Evolutionary conservation across 2,797 vertebrate genomes (phyloP), one percentile per base, ranked within the genome.

Genomic region (Pangasius macronema): DNA sequence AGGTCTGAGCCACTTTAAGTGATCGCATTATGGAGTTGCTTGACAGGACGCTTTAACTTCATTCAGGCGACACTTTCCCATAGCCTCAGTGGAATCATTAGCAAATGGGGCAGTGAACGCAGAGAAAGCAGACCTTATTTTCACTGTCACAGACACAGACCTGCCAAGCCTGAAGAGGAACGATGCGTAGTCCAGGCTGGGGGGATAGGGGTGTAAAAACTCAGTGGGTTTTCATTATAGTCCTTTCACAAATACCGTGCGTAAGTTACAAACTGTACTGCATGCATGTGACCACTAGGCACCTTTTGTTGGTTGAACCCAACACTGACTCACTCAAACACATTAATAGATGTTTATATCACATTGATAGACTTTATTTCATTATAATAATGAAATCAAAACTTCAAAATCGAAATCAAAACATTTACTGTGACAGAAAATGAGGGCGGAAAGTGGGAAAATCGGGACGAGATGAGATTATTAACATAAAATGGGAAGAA

Each of bases 21-120:
- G 93, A 94, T 93, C 92, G 92, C 91, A 94, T 95, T 94, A 95
- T 86, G 85, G 84, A 36, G n/a, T 24, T 55, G 20, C 65, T 70
- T 24, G n/a, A 83, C 53, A 57, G 87, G 92, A 83, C 84, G 86
- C 86, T 91, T 92, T 91, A 92, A 91, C 91, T 85, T 89, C 79
- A 33, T 91, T 91, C 91, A 83, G 90, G 67, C 49, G 83, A 89
- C 88, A 89, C 85, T 84, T 3, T 39, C 85, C 89, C 81, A 85
- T 39, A 89, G 55, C 49, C 65, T 83, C 49, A 36, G 20, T 53
- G 65, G 49, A 24, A 70, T 55, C 51, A 59, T 59, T 57, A 73
- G 24, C 51, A 73, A 59, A 84, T 27, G 36, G 36, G 24, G 14
- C 81, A 65, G 27, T 57, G 16, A 33, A 14, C 14, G n/a, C 3